Evolutionary conservation across 2,888 invertebrate species (phyloP).

Genomic region (Cryptosula pallasiana): DNA sequence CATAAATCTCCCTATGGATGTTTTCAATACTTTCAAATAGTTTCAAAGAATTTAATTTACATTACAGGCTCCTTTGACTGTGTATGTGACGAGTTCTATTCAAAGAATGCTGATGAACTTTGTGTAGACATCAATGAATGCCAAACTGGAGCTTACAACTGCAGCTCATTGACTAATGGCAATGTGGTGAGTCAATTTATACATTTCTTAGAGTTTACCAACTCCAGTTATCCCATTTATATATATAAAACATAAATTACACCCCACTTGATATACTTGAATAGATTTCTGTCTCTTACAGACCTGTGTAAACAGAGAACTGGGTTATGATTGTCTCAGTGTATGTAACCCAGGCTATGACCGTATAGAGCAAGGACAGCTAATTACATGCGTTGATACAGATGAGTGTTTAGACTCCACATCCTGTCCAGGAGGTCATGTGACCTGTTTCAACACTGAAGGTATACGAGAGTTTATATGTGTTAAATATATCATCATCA

Average conservation of each 20-base stretch:
- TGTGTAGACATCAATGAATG: slow-evolving; percentile 11
- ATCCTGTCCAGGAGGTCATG: background rate
- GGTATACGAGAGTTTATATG: too few species aligned
- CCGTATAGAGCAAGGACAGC: background rate
- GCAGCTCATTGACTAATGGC: background rate
- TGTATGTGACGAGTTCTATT: slow-evolving; percentile 2
- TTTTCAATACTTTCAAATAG: too few species aligned
- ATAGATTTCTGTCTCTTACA: too few species aligned
- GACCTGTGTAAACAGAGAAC: slow-evolving; percentile 13
- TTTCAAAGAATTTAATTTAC: too few species aligned
- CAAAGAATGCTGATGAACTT: background rate
- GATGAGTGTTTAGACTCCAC: background rate
- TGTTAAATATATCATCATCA: too few species aligned
- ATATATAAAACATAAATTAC: too few species aligned
- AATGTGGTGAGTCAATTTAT: background rate
- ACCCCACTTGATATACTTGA: too few species aligned
- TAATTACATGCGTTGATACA: background rate
- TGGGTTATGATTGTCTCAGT: background rate
- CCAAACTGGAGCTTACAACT: background rate
- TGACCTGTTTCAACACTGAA: background rate
- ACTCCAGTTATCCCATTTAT: too few species aligned
- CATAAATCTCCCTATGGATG: too few species aligned
- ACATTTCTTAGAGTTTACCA: background rate
- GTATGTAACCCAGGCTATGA: background rate
- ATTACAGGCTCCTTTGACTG: background rate